Evolutionary conservation across 92 coral and sea anemone species (phyloP).

Genomic region (Heliopora coerulea): DNA sequence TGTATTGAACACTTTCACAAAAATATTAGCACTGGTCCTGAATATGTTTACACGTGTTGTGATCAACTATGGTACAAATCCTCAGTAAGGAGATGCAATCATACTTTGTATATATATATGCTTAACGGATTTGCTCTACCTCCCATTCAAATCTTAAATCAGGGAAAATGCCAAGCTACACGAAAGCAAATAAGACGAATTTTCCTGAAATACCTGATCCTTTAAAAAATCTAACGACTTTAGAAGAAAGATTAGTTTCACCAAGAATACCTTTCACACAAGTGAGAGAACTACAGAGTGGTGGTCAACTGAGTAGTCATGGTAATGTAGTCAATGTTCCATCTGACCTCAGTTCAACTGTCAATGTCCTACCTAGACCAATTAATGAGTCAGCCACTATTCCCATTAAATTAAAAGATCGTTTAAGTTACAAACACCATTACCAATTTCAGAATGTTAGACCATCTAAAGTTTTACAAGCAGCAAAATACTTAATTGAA

Average conservation of each 20-base stretch:
- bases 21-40: conserved; percentile 23
- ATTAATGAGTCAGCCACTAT: conserved; percentile 54
- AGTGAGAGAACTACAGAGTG: no score
- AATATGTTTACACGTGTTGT: conserved; percentile 50
- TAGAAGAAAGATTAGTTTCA: conserved; percentile 45
- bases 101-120: conserved; percentile 7
- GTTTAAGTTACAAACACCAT: conserved; percentile 55
- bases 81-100: conserved; percentile 38
- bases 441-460: conserved; percentile 60
- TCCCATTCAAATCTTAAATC: conserved; percentile 40
- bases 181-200: conserved; percentile 56
- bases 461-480: conserved; percentile 51
- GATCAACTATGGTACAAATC: conserved; percentile 49
- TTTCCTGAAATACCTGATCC: conserved; percentile 45
- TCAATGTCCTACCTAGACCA: conserved; percentile 48
- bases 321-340: no score
- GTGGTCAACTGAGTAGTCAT: no score
- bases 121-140: conserved; percentile 51
- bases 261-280: conserved; percentile 49
- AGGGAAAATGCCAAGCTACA: conserved; percentile 47
- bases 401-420: conserved; percentile 49
- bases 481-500: conserved; percentile 59
- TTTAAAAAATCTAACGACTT: conserved; percentile 41
- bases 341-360: conserved; percentile 54
- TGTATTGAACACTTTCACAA: no score